Evolutionary conservation across 2,888 invertebrate genomes (phyloP), one percentile per base, ranked within the genome.

Genomic region (Nomada hirtipes): DNA sequence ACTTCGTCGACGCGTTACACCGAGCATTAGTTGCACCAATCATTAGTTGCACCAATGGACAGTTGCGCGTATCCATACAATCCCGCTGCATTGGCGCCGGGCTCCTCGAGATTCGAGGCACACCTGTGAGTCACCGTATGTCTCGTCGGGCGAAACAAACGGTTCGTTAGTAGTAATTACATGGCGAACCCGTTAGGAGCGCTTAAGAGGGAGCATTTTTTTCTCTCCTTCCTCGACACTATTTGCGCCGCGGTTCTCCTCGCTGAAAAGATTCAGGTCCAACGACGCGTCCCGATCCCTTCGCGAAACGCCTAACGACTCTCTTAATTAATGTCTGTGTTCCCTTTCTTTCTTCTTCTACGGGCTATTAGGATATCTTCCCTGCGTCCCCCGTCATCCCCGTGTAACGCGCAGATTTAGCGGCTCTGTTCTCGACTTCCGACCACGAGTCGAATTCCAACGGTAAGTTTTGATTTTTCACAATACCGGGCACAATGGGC

Each of bases 101-200:
- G 64, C 55, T 55, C 73, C 55, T 57, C 55, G 53, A 52, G 47
- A 13, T 52, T 36, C n/a, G 60, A 64, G 59, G 61, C 80, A 75
- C 50, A 81, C 72, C 74, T 76, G 79, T 52, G 69, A 63, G 82
- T 76, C 77, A 55, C 77, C 26, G 69, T 59, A 84, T 80, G 82
- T 86, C 84, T 79, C 76, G 80, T 55, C 84, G 77, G 78, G 75
- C 79, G 88, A 84, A 84, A 82, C 88, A 88, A 88, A 88, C 87
- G 82, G 88, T 88, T 88, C 88, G 88, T 88, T 88, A 88, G 88
- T 79, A 59, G 84, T 86, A 88, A 88, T 88, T 88, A 86, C 78
- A 67, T 67, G 70, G 65, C 55, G 52, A 75, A 82, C 81, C 88
- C 88, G 88, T 88, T 88, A 88, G 81, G 65, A 72, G 44, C 74